Evolutionary conservation across 2,888 invertebrate species (phyloP), one percentile per base, ranked within the genome.

Genomic region (Labia minor): DNA sequence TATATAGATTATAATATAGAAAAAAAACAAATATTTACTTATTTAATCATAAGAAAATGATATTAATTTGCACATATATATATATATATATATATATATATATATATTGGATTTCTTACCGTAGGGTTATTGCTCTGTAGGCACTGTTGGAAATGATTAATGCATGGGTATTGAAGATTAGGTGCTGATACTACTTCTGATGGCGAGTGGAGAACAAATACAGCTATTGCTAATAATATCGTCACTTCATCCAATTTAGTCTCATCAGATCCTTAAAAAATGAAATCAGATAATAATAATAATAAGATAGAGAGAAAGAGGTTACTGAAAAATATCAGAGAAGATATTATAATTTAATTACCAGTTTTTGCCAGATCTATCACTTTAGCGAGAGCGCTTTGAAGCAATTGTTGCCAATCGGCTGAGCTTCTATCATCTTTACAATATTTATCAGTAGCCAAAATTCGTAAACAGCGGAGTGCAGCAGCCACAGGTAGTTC

Each of bases 311-410:
- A 14, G 8, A 62, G 18, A 49, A 19, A 20, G 21, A 19, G 1
- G n/a, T 65, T 62, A 16, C 14, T 62, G 19, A n/a, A 21, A 21
- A 49, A 61, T 19, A 18, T 61, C 8, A 2, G 20, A 19, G 3
- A 21, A 66, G 19, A 37, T 21, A 19, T 16, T 37, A 65, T 49
- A 66, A 18, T 1, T 37, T 33, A 65, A 76, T 72, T 73, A 81
- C 88, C 89, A 65, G 90, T 90, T 79, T 94, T 94, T 1, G 94
- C 90, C 69, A 94, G 82, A 77, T 95, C 94, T 62, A 98, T 86
- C 4, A 97, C 85, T 73, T 93, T 94, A 11, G 90, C 91, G 37
- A 98, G 80, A 19, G 95, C 88, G 77, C 92, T 92, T 77, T 94
- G 93, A 72, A 97, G 78, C 71, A 95, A 80, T 72, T 83, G 83